Evolutionary conservation across 2,888 invertebrate genomes (phyloP).

Genomic region (Cylindroiulus punctatus): DNA sequence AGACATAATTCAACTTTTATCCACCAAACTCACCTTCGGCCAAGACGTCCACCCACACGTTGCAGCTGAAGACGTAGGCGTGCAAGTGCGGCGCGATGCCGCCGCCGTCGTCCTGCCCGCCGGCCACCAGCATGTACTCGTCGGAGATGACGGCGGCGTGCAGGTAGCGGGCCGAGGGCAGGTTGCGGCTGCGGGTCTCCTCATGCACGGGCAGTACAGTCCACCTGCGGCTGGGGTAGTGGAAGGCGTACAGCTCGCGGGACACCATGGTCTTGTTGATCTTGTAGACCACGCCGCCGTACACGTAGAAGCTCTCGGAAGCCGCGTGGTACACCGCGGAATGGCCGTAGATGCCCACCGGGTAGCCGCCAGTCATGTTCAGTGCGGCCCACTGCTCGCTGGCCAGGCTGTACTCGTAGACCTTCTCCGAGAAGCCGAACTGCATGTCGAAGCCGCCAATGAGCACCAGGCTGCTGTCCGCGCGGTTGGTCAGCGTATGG

Average conservation of each 20-base stretch:
- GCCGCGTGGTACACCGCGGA: conserved; percentile 84
- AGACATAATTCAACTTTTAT: no score
- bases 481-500: conserved; percentile 84
- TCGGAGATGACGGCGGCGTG: conserved; percentile 89
- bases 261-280: conserved; percentile 78
- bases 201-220: conserved; percentile 77
- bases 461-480: conserved; percentile 75
- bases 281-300: conserved; percentile 84
- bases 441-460: conserved; percentile 80
- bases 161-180: conserved; percentile 77
- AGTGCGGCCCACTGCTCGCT: conserved; percentile 78
- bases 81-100: conserved; percentile 74
- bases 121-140: conserved; percentile 89
- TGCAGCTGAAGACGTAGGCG: conserved; percentile 88
- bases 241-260: conserved; percentile 80
- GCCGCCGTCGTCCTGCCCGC: conserved; percentile 76
- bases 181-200: conserved; percentile 61
- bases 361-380: conserved; percentile 77
- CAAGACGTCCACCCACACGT: conserved; percentile 84
- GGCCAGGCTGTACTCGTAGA: conserved; percentile 75
- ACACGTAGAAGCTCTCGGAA: conserved; percentile 86
- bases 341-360: conserved; percentile 82
- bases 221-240: conserved; percentile 82
- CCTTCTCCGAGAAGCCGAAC: conserved; percentile 79
- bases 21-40: conserved; percentile 55